Evolutionary conservation across 2,888 invertebrate species (phyloP).

Genomic region (Campoplex nolae): DNA sequence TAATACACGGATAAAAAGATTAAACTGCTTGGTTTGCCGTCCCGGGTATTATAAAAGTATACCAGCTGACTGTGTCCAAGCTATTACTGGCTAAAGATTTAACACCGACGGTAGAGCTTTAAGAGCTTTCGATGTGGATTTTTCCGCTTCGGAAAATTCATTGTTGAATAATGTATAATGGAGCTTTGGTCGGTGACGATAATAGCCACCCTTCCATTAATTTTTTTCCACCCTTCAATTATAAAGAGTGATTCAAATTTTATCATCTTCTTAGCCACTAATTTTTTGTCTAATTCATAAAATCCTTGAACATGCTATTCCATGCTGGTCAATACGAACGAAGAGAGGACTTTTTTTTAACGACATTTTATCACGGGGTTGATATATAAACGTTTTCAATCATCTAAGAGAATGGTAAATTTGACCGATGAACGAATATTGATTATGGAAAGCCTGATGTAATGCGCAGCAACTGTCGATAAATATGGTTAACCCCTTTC

Average conservation of each 20-base stretch:
- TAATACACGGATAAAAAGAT: constrained; percentile 38
- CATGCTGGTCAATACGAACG: neutral
- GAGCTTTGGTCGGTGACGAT: neutral
- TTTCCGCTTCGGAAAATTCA: constrained; percentile 2
- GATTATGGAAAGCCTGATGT: neutral
- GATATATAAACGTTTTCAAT: neutral
- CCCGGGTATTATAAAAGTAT: constrained; percentile 26
- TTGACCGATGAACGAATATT: neutral
- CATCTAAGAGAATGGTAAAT: neutral
- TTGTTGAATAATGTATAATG: constrained; percentile 18
- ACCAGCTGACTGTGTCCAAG: constrained; percentile 21
- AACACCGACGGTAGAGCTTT: constrained; percentile 24
- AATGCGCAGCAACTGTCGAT: neutral
- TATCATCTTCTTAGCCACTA: neutral
- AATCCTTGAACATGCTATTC: neutral
- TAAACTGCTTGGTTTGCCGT: constrained; percentile 18
- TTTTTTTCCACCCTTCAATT: neutral
- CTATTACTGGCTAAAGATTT: constrained; percentile 22
- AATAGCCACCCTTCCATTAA: neutral
- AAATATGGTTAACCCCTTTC: neutral
- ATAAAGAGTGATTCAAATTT: neutral
- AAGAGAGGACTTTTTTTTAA: neutral
- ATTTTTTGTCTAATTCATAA: neutral
- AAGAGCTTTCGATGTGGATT: constrained; percentile 42
- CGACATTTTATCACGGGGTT: neutral